Conservation (phyloP, 2,797 vertebrate species). For the Gallirallus australis region DNA sequence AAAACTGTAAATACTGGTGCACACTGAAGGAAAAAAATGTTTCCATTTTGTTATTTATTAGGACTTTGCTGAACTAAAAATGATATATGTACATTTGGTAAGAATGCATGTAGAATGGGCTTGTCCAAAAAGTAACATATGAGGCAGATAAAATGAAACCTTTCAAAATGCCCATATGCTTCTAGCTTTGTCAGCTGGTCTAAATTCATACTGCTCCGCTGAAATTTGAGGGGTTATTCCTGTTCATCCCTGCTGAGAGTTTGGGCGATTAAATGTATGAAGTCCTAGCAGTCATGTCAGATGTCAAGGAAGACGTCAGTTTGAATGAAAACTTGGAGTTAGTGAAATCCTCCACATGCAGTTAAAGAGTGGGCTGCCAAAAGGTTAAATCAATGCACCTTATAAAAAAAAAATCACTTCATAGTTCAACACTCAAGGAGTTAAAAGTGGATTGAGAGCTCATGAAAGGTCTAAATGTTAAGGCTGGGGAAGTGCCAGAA, state of each 20-base stretch:
- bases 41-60: neutral
- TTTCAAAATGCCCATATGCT: neutral
- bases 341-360: neutral
- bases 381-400: slow-evolving; percentile 17
- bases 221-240: neutral
- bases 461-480: neutral
- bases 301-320: slow-evolving; percentile 5
- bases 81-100: neutral
- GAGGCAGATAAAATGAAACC: neutral
- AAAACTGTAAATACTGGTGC: neutral
- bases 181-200: neutral
- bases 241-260: neutral
- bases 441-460: slow-evolving; percentile 41
- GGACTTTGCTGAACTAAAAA: neutral
- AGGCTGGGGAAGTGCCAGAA: neutral
- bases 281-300: slow-evolving; percentile 10
- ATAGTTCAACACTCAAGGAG: neutral
- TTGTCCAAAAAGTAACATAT: neutral
- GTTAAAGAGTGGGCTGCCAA: neutral
- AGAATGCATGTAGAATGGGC: neutral
- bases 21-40: neutral
- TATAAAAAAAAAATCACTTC: neutral
- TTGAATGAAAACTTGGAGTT: neutral
- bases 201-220: neutral
- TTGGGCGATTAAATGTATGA: slow-evolving; percentile 15